Conservation (phyloP, 2,113 vertebrate genomes). For the Syngnathus floridae region DNA sequence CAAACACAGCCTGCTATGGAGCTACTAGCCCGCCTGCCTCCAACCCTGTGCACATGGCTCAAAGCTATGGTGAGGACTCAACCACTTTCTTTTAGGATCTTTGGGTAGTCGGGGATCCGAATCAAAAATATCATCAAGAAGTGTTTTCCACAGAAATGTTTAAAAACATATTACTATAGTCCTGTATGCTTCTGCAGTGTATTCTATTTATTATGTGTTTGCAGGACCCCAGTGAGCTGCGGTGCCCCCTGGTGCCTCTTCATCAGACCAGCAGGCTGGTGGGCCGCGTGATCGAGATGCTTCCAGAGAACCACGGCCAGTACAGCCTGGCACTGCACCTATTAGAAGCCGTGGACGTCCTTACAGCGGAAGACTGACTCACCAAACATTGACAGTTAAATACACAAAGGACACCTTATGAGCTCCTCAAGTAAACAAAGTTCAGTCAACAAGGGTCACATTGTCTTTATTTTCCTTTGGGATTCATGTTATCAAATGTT, state of each 20-base stretch:
- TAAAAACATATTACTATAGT: too few relatives aligned
- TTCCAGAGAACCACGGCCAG: conserved; percentile 91
- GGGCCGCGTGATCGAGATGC: conserved; percentile 81
- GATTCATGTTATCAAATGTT: neutral
- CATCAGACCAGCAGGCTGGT: conserved; percentile 78
- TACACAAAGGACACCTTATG: neutral
- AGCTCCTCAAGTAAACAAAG: neutral
- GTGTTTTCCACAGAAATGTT: too few relatives aligned
- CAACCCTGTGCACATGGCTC: conserved; percentile 92
- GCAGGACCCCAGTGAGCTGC: conserved; percentile 86
- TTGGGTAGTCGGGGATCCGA: too few relatives aligned
- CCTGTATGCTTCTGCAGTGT: neutral
- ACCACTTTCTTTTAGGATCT: neutral
- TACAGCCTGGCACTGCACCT: conserved; percentile 88
- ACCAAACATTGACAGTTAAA: too few relatives aligned
- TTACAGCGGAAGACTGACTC: conserved; percentile 59
- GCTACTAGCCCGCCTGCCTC: conserved; percentile 83
- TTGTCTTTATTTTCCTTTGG: neutral
- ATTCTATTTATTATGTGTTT: neutral
- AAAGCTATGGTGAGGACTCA: conserved; percentile 86
- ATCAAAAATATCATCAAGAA: too few relatives aligned
- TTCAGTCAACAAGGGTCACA: neutral
- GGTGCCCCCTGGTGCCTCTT: conserved; percentile 79
- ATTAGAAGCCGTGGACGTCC: conserved; percentile 81
- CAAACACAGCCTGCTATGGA: conserved; percentile 85